Conservation (phyloP, 1,140 invertebrate species). For the Probaryconus sp. region DNA sequence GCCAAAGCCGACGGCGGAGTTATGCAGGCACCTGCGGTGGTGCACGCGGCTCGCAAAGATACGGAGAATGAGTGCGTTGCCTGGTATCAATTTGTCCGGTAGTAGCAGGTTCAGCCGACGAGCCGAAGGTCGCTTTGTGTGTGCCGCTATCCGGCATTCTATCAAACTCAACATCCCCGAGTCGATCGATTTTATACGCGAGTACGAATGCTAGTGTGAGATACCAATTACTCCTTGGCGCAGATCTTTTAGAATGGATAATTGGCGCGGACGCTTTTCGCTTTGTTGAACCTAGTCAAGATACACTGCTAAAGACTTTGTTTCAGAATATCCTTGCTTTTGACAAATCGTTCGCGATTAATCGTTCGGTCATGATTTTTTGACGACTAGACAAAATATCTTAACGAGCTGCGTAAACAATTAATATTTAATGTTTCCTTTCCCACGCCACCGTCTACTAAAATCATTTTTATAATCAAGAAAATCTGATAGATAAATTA, state of each 20-base stretch:
- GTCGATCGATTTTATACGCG: constrained; percentile 72
- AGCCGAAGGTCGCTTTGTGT: constrained; percentile 75
- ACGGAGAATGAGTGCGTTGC: constrained; percentile 73
- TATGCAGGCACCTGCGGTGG: constrained; percentile 51
- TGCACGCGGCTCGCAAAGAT: constrained; percentile 63
- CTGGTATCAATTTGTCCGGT: constrained; percentile 76
- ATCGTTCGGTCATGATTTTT: no score
- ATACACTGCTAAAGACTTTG: no score
- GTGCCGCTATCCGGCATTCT: constrained; percentile 75
- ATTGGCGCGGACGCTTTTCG: constrained; percentile 33
- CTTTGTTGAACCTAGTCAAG: no score
- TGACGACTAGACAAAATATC: no score
- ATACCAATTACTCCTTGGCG: constrained; percentile 71
- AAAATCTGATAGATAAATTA: no score
- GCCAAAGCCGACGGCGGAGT: constrained; percentile 45
- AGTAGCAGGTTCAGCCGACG: constrained; percentile 68
- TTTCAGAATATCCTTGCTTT: no score
- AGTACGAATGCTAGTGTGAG: constrained; percentile 64
- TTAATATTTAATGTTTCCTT: no score
- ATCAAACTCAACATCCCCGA: constrained; percentile 71
- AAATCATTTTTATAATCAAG: no score
- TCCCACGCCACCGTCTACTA: no score
- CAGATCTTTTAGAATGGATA: constrained; percentile 41
- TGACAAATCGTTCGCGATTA: constrained; percentile 34
- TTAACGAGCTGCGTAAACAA: no score